Conservation (phyloP, 2,113 vertebrate species). For the Atherinomorus stipes region DNA sequence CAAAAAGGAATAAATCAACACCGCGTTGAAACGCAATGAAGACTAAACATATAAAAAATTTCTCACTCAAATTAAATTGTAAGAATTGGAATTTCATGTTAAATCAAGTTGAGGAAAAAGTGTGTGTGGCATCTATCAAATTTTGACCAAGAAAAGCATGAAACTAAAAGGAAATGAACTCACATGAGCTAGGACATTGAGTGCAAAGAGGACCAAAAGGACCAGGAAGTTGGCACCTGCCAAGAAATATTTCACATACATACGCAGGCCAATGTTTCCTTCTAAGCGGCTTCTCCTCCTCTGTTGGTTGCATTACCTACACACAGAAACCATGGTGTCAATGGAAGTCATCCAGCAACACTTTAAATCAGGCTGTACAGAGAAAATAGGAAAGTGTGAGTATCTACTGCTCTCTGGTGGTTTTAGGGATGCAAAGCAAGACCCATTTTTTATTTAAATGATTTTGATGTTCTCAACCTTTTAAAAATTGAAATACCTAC, state of each 20-base stretch:
- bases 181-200: constrained; percentile 90
- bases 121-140: background rate
- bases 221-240: constrained; percentile 86
- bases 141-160: background rate
- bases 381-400: constrained; percentile 23
- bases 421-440: constrained; percentile 7
- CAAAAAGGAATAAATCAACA: background rate
- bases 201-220: constrained; percentile 83
- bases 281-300: constrained; percentile 90
- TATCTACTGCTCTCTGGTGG: constrained; percentile 72
- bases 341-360: constrained; percentile 38
- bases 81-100: background rate
- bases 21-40: background rate
- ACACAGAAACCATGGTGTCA: constrained; percentile 49
- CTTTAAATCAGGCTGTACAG: constrained; percentile 3
- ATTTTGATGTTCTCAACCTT: too few relatives aligned
- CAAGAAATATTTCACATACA: constrained; percentile 91
- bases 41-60: background rate
- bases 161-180: constrained; percentile 34
- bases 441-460: background rate
- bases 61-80: background rate
- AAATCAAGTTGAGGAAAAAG: background rate
- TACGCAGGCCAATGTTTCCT: constrained; percentile 85
- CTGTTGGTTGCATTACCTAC: constrained; percentile 76
- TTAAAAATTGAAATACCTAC: constrained; percentile 39